These are phyloP conservation scores for Lucifuga dentata DNA, from an alignment of 2,113 vertebrate species.

Conservation along the genomic window DNA sequence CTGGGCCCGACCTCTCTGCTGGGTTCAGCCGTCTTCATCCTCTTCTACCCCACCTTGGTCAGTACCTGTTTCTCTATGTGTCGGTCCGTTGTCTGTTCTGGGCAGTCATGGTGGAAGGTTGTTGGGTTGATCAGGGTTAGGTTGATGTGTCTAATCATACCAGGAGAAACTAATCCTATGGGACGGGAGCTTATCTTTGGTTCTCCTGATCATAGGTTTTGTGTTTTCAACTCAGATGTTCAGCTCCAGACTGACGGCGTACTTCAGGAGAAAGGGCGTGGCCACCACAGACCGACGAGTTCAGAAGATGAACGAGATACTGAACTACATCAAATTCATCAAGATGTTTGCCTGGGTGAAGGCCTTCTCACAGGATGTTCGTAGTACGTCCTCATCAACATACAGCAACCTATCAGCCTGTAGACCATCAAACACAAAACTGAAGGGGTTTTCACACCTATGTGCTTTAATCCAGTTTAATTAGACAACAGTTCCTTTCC, in stretches of 20 bases:
- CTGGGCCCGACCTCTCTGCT: slow-evolving; percentile 92
- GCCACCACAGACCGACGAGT: slow-evolving; percentile 90
- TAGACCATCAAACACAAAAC: no score
- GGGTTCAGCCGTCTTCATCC: slow-evolving; percentile 93
- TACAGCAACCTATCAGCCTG: no score
- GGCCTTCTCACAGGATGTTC: slow-evolving; percentile 90
- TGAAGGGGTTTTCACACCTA: no score
- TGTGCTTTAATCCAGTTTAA: no score
- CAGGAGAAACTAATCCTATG: neutral
- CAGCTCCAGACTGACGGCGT: slow-evolving; percentile 91
- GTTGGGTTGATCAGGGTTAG: neutral
- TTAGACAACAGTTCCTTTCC: no score
- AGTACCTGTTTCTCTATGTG: slow-evolving; percentile 49
- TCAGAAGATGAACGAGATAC: slow-evolving; percentile 96
- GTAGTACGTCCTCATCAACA: slow-evolving; percentile 82
- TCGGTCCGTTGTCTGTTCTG: no score
- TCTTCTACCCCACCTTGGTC: slow-evolving; percentile 95
- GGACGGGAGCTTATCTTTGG: no score
- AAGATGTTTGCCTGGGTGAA: slow-evolving; percentile 98
- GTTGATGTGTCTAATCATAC: no score
- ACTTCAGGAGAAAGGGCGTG: slow-evolving; percentile 91
- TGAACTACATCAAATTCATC: slow-evolving; percentile 94
- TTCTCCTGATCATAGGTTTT: neutral
- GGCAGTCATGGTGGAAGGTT: no score
- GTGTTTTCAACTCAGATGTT: slow-evolving; percentile 86